Percentiles rank a stretch among this genome's conserved stretches.
Conservation (phyloP, 2,113 vertebrate genomes). For the Actenoides lindsayi region DNA sequence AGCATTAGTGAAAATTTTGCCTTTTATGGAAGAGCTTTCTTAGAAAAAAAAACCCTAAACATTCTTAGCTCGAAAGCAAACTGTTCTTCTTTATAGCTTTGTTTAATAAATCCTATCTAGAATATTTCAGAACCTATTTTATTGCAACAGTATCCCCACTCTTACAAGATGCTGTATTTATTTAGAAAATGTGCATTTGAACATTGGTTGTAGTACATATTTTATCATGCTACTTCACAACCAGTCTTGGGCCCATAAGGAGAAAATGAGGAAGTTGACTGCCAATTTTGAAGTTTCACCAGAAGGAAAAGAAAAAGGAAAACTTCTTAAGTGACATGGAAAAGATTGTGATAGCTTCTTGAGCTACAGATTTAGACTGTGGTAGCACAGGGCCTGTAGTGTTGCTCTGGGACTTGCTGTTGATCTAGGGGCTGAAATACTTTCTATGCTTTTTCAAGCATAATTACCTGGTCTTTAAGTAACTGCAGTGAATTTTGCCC, state of each 20-base stretch:
- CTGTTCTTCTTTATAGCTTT: not conserved
- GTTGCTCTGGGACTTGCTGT: conserved; percentile 15
- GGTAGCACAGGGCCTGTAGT: not conserved
- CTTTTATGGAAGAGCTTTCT: not conserved
- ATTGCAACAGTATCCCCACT: not conserved
- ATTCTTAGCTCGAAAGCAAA: not conserved
- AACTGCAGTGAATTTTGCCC: conserved; percentile 50
- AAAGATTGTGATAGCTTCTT: not conserved
- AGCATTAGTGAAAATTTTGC: not conserved
- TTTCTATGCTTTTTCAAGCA: conserved; percentile 25
- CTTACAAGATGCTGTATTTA: not conserved
- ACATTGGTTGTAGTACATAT: not conserved
- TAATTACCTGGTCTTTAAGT: conserved; percentile 50
- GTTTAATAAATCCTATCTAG: not conserved
- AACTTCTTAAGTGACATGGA: not conserved
- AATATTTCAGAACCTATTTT: not conserved
- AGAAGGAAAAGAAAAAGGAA: not conserved
- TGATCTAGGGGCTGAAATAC: conserved; percentile 10
- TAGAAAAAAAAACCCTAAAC: not conserved
- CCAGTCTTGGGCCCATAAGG: not conserved
- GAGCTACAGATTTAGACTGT: not conserved
- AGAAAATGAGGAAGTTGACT: not conserved
- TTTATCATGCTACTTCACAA: not conserved
- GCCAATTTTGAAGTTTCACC: not conserved
- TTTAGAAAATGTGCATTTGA: not conserved